A percentile compares a stretch with the other conserved stretches of the same genome.
Evolutionary conservation across 23 tunicate genomes (phyloP).

Genomic region (Phallusia fumigata): DNA sequence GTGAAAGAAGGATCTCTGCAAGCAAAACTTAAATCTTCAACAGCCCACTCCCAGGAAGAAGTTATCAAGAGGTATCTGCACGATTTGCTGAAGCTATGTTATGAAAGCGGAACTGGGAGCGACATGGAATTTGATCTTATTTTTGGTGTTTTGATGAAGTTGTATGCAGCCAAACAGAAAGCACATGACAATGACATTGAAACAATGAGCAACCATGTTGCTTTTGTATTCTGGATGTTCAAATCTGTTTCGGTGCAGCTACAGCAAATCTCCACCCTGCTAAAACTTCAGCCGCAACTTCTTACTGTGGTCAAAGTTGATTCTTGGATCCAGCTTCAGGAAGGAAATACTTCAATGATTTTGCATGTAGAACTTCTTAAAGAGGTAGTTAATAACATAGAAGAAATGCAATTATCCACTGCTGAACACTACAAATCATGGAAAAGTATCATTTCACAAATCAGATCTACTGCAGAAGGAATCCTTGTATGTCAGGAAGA

Average conservation of each 20-base stretch:
- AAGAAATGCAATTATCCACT: too few relatives aligned
- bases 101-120: neutral
- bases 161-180: neutral
- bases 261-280: neutral
- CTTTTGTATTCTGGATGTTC: neutral
- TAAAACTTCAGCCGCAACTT: slow-evolving; percentile 18
- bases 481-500: neutral
- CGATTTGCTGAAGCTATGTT: too few relatives aligned
- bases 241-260: neutral
- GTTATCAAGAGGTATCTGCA: too few relatives aligned
- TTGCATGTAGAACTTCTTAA: neutral
- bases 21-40: too few relatives aligned
- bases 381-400: neutral
- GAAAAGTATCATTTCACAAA: neutral
- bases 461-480: neutral
- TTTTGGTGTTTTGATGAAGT: neutral
- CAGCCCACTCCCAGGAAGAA: too few relatives aligned
- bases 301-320: slow-evolving; percentile 8
- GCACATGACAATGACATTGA: neutral
- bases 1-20: neutral
- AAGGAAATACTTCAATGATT: neutral
- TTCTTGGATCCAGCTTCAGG: slow-evolving; percentile 2
- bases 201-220: neutral
- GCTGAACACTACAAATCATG: neutral
- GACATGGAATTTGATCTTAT: neutral